Base-by-base conservation (phyloP, 2,113 vertebrate genomes). In the Geococcyx californianus region DNA sequence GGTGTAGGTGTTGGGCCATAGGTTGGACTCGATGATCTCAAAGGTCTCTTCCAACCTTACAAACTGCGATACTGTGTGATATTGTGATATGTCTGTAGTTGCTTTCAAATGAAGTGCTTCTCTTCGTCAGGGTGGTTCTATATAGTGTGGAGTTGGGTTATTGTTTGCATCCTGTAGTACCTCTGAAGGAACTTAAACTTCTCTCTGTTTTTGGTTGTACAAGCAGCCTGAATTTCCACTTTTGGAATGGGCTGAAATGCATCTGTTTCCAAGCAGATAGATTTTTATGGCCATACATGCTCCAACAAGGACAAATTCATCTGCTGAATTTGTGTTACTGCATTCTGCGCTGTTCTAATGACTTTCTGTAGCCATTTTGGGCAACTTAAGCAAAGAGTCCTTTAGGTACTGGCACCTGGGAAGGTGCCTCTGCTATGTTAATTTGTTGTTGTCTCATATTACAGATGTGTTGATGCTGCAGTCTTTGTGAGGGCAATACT, bases 401-500 rank as follows among this genome's bases (percentile, higher is more conserved):
- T 84, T 45, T 31, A 77, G 31, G 31, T 0, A 77, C 34, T 36
- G 49, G 70, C 49, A 82, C 49, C 58, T 93, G 49, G 28, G 62
- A 90, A 82, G 58, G 17, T 73, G 47, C 15, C 54, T 89, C 58
- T 62, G 58, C 70, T 31, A 38, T 52, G 29, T 16, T 68, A 45
- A 67, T 82, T 72, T 90, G 66, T 77, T 89, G n/a, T 54, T 93
- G 45, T 80, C 19, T 84, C 55, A 72, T 36, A 81, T 69, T 20
- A 84, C 18, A 72, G 38, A 26, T 82, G 62, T 54, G 82, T 16
- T 73, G 66, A 73, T 83, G 24, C 74, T 89, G 62, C 82, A 73
- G 0, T 63, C 77, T 70, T 66, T 47, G 11, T 64, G 66, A 87
- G 47, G 24, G 9, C 0, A 0, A 55, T 72, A 52, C 1, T 47